Evolutionary conservation across 2,888 invertebrate species (phyloP), one percentile per base, ranked within the genome.

Genomic region (Drosophila borealis): DNA sequence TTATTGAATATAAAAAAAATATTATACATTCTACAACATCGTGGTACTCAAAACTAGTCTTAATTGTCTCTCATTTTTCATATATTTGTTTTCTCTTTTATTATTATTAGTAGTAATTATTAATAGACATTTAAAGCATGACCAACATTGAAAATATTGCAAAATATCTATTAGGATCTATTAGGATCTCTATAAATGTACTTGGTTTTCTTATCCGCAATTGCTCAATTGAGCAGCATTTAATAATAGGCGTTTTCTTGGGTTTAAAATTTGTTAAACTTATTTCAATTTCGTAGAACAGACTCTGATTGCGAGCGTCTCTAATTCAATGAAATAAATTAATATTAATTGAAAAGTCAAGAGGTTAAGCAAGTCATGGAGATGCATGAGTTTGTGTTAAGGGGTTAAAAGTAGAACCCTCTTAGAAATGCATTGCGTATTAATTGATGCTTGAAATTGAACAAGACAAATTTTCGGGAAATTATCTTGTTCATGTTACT

Each of bases 261-360:
- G 13, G 25, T 4, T 29, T 9, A 33, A 62, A 10, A 50, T 9
- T 37, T 36, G n/a, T 64, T n/a, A n/a, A 44, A 53, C 10, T 19
- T 45, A 29, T 44, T 37, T 36, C 9, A 53, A 46, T 51, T 65
- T 34, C 14, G 17, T 45, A 34, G 67, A 29, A 34, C 9, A 19
- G 19, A 53, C 74, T 65, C 73, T 73, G 74, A 74, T 74, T 74
- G 78, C 34, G 25, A 34, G 44, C 34, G 44, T 48, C 53, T 64
- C 60, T 85, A 88, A 82, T 88, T 65, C 70, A 88, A 86, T 81
- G n/a, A 70, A 72, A 55, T 49, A 48, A 86, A 82, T 82, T 86
- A 69, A 80, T 54, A 65, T 65, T 87, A 83, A 83, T 83, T 83
- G 80, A 72, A 33, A 55, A 56, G 88, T 70, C 89, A 86, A 66